Conservation (phyloP, 2,113 vertebrate species). For the Nesoenas mayeri region DNA sequence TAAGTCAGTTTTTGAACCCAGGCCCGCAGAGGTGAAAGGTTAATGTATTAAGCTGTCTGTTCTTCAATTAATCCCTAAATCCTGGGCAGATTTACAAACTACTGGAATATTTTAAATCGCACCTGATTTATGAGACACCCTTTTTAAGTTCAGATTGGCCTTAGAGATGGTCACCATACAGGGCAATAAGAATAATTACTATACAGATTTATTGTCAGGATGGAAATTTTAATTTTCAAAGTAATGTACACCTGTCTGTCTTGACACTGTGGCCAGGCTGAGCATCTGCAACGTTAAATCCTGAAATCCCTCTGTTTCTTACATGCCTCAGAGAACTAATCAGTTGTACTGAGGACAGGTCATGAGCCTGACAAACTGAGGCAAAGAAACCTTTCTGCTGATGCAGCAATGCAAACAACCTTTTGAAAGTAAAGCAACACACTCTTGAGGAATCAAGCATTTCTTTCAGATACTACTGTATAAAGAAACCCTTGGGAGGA, state of each 20-base stretch:
- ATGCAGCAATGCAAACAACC: background rate
- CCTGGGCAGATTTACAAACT: constrained; percentile 46
- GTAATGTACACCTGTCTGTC: background rate
- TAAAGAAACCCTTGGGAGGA: background rate
- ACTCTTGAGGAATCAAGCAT: background rate
- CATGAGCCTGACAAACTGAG: background rate
- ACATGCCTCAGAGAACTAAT: background rate
- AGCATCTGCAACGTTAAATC: background rate
- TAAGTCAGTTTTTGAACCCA: constrained; percentile 3
- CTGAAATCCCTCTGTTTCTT: background rate
- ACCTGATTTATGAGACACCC: constrained; percentile 45
- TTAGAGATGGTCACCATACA: background rate
- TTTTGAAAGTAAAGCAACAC: background rate
- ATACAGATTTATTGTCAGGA: background rate
- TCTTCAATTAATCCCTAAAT: constrained; percentile 54
- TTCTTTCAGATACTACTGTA: background rate
- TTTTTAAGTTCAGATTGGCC: constrained; percentile 4
- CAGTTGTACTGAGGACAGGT: background rate
- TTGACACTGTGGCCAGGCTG: background rate
- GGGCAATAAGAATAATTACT: constrained; percentile 29
- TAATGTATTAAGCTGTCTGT: constrained; percentile 69
- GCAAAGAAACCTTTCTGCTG: background rate
- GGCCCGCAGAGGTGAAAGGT: constrained; percentile 42
- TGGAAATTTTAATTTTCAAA: constrained; percentile 5
- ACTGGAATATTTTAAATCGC: constrained; percentile 48